These are phyloP conservation scores for Psilopsiagon aymara DNA, from an alignment of 2,113 vertebrate species.

Conservation along the genomic window DNA sequence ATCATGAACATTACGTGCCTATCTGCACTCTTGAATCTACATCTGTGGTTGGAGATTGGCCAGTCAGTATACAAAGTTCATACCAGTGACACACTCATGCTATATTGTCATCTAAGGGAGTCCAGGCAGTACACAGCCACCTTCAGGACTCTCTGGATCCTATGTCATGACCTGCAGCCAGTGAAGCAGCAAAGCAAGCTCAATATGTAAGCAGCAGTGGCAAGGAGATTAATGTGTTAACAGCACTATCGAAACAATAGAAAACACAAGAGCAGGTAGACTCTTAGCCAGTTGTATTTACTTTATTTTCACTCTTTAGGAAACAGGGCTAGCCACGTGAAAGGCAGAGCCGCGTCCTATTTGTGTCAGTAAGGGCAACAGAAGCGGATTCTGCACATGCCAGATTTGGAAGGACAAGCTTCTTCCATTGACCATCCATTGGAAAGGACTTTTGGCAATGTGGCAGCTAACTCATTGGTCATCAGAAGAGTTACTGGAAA, in stretches of 20 bases:
- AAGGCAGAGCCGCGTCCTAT: background rate
- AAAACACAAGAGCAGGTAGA: background rate
- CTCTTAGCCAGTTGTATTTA: background rate
- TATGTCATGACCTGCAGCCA: background rate
- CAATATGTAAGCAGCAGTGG: background rate
- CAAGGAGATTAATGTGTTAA: background rate
- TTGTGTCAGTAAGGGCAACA: background rate
- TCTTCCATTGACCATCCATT: background rate
- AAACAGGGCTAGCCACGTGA: background rate
- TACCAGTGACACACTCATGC: background rate
- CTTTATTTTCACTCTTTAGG: background rate
- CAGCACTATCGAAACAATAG: background rate
- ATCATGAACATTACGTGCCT: background rate
- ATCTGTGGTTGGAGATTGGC: background rate
- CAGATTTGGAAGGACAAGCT: background rate
- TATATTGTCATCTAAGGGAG: background rate
- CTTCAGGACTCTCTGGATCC: background rate
- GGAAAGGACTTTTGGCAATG: background rate
- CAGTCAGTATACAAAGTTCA: background rate
- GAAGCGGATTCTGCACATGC: background rate
- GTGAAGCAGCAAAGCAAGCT: background rate
- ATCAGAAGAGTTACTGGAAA: background rate
- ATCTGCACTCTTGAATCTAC: background rate
- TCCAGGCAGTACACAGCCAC: background rate
- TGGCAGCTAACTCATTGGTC: background rate